Percentiles rank a stretch among this genome's conserved stretches.
phyloP scores from a whole-genome alignment of 2,113 vertebrate genomes.

The Steatornis caripensis region DNA sequence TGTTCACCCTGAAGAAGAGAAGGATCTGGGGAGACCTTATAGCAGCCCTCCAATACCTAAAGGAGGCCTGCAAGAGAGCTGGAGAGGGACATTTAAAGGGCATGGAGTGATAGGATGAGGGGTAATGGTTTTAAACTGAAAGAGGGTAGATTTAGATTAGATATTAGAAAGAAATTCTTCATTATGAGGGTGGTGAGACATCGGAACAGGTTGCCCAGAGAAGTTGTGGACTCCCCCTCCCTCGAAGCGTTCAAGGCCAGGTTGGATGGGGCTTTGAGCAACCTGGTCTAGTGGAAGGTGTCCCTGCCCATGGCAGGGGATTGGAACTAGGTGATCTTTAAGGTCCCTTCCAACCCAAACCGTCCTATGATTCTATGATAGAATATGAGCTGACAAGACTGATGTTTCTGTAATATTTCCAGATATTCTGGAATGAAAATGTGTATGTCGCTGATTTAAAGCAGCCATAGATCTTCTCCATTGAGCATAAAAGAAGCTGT shows the following conservation, averaged over 20 bases:
- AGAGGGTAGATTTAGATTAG: not conserved
- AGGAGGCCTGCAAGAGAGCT: not conserved
- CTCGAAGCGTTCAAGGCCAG: not conserved
- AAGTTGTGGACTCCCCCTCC: not conserved
- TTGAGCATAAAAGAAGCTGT: not conserved
- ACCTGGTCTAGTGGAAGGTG: not conserved
- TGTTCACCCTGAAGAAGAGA: not conserved
- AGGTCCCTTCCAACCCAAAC: not conserved
- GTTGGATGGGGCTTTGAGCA: not conserved
- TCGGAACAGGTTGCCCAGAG: not conserved
- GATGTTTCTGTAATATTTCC: not conserved
- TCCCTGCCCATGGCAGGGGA: rapidly evolving
- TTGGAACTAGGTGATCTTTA: not conserved
- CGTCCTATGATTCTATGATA: not conserved
- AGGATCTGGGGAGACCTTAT: not conserved
- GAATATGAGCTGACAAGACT: not conserved
- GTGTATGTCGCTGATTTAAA: not conserved
- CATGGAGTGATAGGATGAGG: not conserved
- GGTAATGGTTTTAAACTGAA: not conserved
- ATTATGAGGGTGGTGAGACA: not conserved
- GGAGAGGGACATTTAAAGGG: too few species aligned
- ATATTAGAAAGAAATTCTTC: not conserved
- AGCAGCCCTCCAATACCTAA: not conserved
- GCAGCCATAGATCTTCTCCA: not conserved
- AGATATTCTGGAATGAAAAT: not conserved